Percentiles rank a stretch among this genome's conserved stretches.
Conservation (phyloP, 2,113 vertebrate genomes). For the Capreolus pygargus region DNA sequence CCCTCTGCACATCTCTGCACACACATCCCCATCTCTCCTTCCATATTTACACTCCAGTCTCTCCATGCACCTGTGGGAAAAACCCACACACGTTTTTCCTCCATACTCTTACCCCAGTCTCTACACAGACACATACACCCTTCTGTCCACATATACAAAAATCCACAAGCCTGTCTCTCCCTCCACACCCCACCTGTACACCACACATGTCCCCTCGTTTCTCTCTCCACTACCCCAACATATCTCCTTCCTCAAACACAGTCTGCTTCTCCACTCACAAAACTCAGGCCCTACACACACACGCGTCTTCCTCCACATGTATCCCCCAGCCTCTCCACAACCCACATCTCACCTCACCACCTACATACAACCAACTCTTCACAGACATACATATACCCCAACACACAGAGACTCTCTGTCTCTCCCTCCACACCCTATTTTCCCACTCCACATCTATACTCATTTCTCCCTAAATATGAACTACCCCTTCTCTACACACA, state of each 20-base stretch:
- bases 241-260: background rate
- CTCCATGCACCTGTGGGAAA: background rate
- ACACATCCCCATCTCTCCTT: background rate
- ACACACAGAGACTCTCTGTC: too few species aligned
- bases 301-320: background rate
- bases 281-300: background rate
- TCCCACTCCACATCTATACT: too few species aligned
- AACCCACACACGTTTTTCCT: background rate
- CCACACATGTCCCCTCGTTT: too few species aligned
- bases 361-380: too few species aligned
- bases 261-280: background rate
- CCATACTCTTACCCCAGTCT: background rate
- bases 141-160: background rate
- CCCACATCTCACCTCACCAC: too few species aligned
- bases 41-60: background rate
- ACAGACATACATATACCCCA: too few species aligned
- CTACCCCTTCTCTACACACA: too few species aligned
- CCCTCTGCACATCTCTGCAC: background rate
- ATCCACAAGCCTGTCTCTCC: background rate
- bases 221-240: too few species aligned
- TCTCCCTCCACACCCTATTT: too few species aligned
- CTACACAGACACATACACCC: background rate
- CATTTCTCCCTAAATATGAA: too few species aligned
- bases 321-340: background rate
- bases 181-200: background rate